Conservation (phyloP, 2,113 vertebrate genomes). For the Upupa epops region DNA sequence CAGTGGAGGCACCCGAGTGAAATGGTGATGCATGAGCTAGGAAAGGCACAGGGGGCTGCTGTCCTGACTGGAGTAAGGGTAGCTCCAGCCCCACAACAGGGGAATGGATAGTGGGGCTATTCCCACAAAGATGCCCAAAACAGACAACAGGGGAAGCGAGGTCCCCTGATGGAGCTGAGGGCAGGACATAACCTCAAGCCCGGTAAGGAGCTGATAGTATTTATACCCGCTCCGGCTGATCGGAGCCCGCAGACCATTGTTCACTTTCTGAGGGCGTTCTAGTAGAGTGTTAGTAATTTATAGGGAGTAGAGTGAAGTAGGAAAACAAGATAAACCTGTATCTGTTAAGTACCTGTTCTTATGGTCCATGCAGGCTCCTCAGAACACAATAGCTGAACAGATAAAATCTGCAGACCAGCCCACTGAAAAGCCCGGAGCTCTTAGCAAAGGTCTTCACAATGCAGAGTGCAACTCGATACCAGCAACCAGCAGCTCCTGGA, state of each 20-base stretch:
- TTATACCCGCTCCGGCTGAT: background rate
- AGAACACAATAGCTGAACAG: background rate
- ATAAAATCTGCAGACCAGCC: slow-evolving; percentile 28
- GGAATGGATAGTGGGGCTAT: background rate
- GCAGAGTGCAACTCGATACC: background rate
- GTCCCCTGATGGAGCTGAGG: background rate
- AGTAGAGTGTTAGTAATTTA: background rate
- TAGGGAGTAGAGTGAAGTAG: background rate
- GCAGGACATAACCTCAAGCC: background rate
- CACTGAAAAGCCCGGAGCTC: background rate
- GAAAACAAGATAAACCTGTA: slow-evolving; percentile 64
- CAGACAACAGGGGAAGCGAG: background rate
- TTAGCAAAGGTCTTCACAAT: background rate
- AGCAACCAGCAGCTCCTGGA: background rate
- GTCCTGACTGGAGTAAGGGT: background rate
- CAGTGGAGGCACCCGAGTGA: background rate
- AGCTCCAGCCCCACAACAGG: background rate
- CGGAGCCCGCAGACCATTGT: background rate
- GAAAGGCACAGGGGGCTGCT: background rate
- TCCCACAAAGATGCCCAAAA: background rate
- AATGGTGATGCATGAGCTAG: background rate
- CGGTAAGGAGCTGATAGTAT: background rate
- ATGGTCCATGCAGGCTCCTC: background rate
- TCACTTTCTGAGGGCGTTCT: background rate
- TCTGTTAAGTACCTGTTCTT: background rate